Conservation (phyloP, 2,113 vertebrate genomes). For the Trogon surrucura region DNA sequence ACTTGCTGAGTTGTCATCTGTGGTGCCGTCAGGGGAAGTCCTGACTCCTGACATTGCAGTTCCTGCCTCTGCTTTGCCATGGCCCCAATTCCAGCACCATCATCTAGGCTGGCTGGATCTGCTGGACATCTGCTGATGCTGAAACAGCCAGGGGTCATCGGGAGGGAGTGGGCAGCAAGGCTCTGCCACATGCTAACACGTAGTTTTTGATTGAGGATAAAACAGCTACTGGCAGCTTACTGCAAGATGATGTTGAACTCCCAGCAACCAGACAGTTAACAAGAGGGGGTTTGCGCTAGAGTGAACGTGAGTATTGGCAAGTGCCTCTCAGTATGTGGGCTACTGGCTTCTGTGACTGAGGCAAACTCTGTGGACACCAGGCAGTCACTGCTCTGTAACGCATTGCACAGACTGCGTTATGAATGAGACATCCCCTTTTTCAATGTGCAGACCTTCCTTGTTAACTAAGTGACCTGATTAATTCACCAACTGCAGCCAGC, state of each 20-base stretch:
- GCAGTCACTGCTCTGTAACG: background rate
- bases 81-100: conserved; percentile 23
- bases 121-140: background rate
- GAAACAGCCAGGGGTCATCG: background rate
- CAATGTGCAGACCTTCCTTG: background rate
- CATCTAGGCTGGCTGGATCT: background rate
- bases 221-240: background rate
- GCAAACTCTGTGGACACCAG: background rate
- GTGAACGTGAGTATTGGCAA: rapidly evolving
- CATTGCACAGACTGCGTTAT: background rate
- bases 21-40: conserved; percentile 71
- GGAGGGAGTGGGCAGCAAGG: background rate
- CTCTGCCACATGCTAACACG: background rate
- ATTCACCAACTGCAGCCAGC: background rate
- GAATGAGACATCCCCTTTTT: background rate
- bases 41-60: conserved; percentile 64
- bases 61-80: conserved; percentile 19
- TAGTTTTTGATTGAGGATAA: background rate
- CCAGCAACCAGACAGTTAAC: background rate
- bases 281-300: background rate
- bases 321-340: background rate
- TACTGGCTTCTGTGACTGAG: background rate
- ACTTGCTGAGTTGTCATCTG: conserved; percentile 64
- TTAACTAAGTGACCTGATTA: background rate
- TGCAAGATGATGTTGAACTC: background rate